Conservation (phyloP, 1,140 invertebrate species). For the Periplaneta americana region DNA sequence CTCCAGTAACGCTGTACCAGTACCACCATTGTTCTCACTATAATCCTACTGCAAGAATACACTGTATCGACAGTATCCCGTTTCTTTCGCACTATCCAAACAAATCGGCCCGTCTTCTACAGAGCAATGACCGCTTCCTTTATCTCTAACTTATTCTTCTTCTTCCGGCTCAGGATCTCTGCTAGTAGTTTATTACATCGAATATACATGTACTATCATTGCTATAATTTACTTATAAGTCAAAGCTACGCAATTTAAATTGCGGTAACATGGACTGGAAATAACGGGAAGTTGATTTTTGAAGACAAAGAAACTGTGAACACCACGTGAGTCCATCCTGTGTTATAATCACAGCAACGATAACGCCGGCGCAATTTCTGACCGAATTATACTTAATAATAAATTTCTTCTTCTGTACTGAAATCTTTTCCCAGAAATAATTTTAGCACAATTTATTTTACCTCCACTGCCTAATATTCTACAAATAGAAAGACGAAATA, state of each 20-base stretch:
- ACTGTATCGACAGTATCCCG: neutral
- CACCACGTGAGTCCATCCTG: too few species aligned
- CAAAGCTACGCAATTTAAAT: neutral
- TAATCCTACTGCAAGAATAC: neutral
- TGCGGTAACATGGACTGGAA: neutral
- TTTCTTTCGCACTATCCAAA: neutral
- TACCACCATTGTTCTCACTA: neutral
- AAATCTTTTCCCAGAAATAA: too few species aligned
- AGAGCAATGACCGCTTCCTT: neutral
- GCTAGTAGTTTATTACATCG: too few species aligned
- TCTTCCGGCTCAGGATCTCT: neutral
- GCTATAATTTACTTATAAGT: neutral
- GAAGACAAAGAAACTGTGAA: too few species aligned
- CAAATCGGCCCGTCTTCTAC: neutral
- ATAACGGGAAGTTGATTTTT: too few species aligned
- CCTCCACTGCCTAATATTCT: too few species aligned
- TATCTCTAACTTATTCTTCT: neutral
- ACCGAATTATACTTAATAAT: too few species aligned
- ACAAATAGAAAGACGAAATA: too few species aligned
- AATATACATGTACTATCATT: neutral
- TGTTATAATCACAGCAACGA: too few species aligned
- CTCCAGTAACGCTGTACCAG: neutral
- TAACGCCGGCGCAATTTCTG: too few species aligned
- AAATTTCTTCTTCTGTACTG: too few species aligned
- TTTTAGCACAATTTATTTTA: too few species aligned